Percentiles rank a stretch among this genome's conserved stretches.
Evolutionary conservation across 2,888 invertebrate species (phyloP).

Genomic region (Cabera pusaria): DNA sequence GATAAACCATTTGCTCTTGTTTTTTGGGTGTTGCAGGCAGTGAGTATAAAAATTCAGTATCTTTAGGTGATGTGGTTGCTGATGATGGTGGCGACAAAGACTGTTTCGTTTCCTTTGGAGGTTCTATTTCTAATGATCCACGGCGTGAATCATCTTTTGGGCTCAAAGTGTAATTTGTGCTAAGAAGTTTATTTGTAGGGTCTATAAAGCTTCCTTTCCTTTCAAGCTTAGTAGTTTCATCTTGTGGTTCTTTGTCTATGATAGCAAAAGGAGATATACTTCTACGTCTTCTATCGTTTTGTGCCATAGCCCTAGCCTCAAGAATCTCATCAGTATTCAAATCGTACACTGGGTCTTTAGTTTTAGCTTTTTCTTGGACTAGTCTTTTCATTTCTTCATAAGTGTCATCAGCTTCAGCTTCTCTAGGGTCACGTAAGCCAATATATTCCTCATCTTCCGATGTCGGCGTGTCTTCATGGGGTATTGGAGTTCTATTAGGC

Average conservation of each 20-base stretch:
- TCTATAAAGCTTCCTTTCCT: slow-evolving; percentile 78
- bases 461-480: slow-evolving; percentile 86
- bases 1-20: slow-evolving; percentile 59
- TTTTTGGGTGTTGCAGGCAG: slow-evolving; percentile 65
- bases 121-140: slow-evolving; percentile 60
- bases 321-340: slow-evolving; percentile 70
- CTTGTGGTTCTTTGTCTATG: slow-evolving; percentile 71
- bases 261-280: slow-evolving; percentile 80
- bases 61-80: slow-evolving; percentile 57
- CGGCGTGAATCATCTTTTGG: slow-evolving; percentile 67
- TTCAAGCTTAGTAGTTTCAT: slow-evolving; percentile 56
- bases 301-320: slow-evolving; percentile 70
- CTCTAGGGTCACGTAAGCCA: slow-evolving; percentile 59
- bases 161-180: slow-evolving; percentile 66
- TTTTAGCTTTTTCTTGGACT: slow-evolving; percentile 63
- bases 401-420: slow-evolving; percentile 75
- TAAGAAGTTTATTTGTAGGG: slow-evolving; percentile 73
- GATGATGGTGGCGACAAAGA: slow-evolving; percentile 59
- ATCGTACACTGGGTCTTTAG: slow-evolving; percentile 75
- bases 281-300: slow-evolving; percentile 70
- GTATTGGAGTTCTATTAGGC: slow-evolving; percentile 70
- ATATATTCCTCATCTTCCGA: slow-evolving; percentile 74
- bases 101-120: slow-evolving; percentile 45
- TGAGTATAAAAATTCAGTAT: slow-evolving; percentile 55
- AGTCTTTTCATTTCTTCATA: slow-evolving; percentile 77